phyloP scores from a whole-genome alignment of 2,797 vertebrate species.

The Chaetodon trifasciatus region DNA sequence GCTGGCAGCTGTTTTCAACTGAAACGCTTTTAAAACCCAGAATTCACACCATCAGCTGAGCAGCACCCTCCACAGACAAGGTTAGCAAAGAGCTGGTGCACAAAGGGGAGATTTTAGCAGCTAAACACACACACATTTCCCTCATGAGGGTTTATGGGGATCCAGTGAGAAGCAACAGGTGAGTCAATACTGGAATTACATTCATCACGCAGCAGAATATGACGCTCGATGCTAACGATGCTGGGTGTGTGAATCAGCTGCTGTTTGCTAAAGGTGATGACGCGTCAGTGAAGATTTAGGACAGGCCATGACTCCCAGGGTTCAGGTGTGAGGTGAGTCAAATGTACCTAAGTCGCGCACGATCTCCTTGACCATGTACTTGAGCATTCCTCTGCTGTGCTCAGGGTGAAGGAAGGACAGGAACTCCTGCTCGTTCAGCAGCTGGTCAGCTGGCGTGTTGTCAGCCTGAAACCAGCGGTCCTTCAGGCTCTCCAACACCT shows the following conservation, averaged over 20 bases:
- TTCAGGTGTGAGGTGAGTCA: neutral
- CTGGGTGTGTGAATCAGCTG: slow-evolving; percentile 6
- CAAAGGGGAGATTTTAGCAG: neutral
- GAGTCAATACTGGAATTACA: neutral
- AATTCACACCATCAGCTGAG: too few relatives aligned
- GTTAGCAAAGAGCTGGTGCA: neutral
- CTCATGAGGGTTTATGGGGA: neutral
- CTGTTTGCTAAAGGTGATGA: neutral
- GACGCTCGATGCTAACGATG: neutral
- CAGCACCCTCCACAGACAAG: neutral
- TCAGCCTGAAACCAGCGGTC: slow-evolving; percentile 99
- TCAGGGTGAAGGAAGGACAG: slow-evolving; percentile 96
- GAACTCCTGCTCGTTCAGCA: slow-evolving; percentile 94
- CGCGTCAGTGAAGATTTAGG: neutral
- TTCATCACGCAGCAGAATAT: neutral
- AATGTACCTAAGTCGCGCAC: slow-evolving; percentile 91
- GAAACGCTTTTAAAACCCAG: neutral
- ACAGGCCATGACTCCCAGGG: too few relatives aligned
- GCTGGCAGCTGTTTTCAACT: neutral
- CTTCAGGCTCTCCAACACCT: slow-evolving; percentile 95
- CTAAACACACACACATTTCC: neutral
- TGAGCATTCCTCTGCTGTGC: slow-evolving; percentile 96
- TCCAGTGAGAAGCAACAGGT: neutral
- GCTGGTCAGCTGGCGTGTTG: slow-evolving; percentile 91
- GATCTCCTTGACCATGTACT: slow-evolving; percentile 98